Conservation (phyloP, 2,797 vertebrate genomes). For the Thripadectes ignobilis region DNA sequence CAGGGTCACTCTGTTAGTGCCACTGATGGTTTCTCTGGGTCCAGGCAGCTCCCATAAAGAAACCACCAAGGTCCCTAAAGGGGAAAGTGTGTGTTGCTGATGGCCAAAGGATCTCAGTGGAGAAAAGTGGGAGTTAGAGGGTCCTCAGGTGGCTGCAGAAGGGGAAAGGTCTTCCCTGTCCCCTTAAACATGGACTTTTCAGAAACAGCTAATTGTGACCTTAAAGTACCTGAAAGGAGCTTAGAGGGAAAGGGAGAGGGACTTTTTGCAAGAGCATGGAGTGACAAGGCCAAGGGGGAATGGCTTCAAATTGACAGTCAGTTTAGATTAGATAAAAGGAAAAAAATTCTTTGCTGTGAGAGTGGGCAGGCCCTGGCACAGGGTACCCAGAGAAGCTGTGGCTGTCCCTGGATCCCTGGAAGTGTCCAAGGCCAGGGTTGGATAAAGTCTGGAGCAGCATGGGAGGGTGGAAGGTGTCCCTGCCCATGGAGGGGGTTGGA, state of each 20-base stretch:
- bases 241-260: not conserved
- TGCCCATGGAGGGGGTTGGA: not conserved
- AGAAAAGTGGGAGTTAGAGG: not conserved
- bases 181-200: not conserved
- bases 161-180: not conserved
- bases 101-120: not conserved
- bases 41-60: not conserved
- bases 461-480: not conserved
- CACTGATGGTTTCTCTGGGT: not conserved
- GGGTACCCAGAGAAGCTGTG: not conserved
- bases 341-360: not conserved
- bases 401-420: not conserved
- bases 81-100: too few species aligned
- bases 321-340: not conserved
- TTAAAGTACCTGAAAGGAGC: not conserved
- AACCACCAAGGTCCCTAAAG: rapidly evolving
- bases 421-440: not conserved
- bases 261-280: not conserved
- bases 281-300: not conserved
- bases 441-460: not conserved
- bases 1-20: not conserved
- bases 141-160: not conserved
- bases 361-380: not conserved
- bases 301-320: not conserved
- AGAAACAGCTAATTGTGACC: not conserved